phyloP scores from a whole-genome alignment of 1,140 invertebrate species.

The Mamestra configurata region DNA sequence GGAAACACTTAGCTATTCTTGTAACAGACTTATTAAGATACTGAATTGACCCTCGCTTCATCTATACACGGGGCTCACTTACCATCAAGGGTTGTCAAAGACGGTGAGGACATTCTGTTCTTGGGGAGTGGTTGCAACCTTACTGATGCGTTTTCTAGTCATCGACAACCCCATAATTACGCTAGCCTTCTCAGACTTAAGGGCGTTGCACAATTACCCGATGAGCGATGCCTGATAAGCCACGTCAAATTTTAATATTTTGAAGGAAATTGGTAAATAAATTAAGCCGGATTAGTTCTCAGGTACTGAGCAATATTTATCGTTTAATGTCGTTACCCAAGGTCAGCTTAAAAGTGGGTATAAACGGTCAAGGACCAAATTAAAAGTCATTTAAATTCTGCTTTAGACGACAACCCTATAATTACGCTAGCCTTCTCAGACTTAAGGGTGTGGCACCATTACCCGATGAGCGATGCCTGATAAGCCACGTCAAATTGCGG shows the following conservation, averaged over 20 bases:
- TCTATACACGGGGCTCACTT: not conserved
- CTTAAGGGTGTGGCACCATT: conserved; percentile 47
- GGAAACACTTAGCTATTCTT: not conserved
- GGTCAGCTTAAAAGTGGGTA: not conserved
- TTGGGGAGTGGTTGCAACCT: not conserved
- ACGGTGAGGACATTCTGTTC: not conserved
- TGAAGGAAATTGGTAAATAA: conserved; percentile 17
- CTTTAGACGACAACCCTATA: not conserved
- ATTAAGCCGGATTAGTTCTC: conserved; percentile 15
- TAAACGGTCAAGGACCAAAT: not conserved
- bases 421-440: conserved; percentile 27
- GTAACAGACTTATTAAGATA: not conserved
- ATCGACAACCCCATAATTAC: not conserved
- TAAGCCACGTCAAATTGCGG: conserved; percentile 39
- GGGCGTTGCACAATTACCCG: conserved; percentile 45
- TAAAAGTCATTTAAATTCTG: not conserved
- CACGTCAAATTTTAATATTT: conserved; percentile 39
- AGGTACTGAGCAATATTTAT: not conserved
- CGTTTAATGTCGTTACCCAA: not conserved
- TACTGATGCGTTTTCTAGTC: conserved; percentile 12
- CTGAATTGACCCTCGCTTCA: not conserved
- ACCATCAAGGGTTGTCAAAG: not conserved
- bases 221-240: conserved; percentile 49
- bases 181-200: conserved; percentile 29
- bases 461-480: conserved; percentile 48